Conservation (phyloP, 2,797 vertebrate species). For the Rhinogobio ventralis region DNA sequence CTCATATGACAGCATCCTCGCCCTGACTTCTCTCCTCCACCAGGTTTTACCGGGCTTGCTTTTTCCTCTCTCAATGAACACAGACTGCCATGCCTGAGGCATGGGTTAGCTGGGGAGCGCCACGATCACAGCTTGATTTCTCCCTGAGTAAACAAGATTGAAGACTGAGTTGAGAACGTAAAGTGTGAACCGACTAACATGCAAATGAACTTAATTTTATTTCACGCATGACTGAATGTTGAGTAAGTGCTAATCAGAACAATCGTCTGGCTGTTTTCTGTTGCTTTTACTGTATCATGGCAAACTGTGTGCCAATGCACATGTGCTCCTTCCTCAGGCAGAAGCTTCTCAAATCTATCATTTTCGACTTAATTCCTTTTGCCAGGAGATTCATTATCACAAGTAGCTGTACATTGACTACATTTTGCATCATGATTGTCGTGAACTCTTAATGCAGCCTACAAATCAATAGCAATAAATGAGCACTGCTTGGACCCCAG, state of each 20-base stretch:
- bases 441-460: not conserved
- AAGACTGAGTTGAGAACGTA: slow-evolving; percentile 10
- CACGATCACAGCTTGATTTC: not conserved
- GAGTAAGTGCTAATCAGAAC: slow-evolving; percentile 27
- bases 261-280: not conserved
- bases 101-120: not conserved
- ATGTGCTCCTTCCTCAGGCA: not conserved
- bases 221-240: slow-evolving; percentile 33
- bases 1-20: slow-evolving; percentile 2
- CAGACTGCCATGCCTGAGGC: slow-evolving; percentile 20
- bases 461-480: slow-evolving; percentile 31
- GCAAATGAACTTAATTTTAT: slow-evolving; percentile 41
- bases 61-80: slow-evolving; percentile 31
- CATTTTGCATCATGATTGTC: slow-evolving; percentile 4
- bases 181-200: slow-evolving; percentile 18
- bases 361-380: not conserved
- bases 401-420: slow-evolving; percentile 3
- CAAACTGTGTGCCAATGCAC: not conserved
- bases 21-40: slow-evolving; percentile 17
- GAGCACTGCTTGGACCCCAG: slow-evolving; percentile 11
- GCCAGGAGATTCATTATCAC: slow-evolving; percentile 3
- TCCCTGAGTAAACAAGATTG: slow-evolving; percentile 19
- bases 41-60: slow-evolving; percentile 19
- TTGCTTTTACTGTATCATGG: not conserved
- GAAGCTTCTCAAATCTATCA: not conserved